Conservation (phyloP, 2,113 vertebrate species). For the Tenrec ecaudatus region DNA sequence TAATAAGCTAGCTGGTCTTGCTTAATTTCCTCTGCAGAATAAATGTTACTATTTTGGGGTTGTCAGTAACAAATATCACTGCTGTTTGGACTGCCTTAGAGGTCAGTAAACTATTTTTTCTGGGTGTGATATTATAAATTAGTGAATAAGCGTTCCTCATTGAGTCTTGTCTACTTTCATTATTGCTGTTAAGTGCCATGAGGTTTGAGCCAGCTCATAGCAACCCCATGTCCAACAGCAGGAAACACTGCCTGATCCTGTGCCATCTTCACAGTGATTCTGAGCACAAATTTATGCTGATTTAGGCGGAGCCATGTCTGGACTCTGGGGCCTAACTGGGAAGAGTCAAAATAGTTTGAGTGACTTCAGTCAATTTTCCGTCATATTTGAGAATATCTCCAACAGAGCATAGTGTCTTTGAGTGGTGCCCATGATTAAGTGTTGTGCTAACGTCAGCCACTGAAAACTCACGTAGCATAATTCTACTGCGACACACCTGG, state of each 20-base stretch:
- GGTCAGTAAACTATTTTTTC: conserved; percentile 74
- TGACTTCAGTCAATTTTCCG: background rate
- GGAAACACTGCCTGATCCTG: too few relatives aligned
- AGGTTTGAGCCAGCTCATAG: too few relatives aligned
- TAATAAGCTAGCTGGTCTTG: conserved; percentile 81
- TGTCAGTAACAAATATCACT: conserved; percentile 78
- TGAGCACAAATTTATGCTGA: conserved; percentile 1
- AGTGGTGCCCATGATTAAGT: too few relatives aligned
- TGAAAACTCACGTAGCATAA: too few relatives aligned
- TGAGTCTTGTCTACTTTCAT: background rate
- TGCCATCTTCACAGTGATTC: too few relatives aligned
- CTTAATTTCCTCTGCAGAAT: conserved; percentile 80
- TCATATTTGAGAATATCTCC: conserved; percentile 34
- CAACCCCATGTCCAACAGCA: too few relatives aligned
- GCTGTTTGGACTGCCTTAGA: conserved; percentile 72
- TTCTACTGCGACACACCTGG: too few relatives aligned
- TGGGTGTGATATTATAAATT: conserved; percentile 38
- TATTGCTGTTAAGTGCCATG: background rate
- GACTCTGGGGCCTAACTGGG: background rate
- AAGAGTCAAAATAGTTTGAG: background rate
- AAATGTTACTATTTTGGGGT: conserved; percentile 76
- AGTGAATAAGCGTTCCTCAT: conserved; percentile 7
- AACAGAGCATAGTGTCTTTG: background rate
- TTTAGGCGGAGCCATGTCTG: background rate
- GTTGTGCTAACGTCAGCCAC: too few relatives aligned